Evolutionary conservation across 1,140 invertebrate species (phyloP), one percentile per base, ranked within the genome.

Genomic region (Apis cerana): DNA sequence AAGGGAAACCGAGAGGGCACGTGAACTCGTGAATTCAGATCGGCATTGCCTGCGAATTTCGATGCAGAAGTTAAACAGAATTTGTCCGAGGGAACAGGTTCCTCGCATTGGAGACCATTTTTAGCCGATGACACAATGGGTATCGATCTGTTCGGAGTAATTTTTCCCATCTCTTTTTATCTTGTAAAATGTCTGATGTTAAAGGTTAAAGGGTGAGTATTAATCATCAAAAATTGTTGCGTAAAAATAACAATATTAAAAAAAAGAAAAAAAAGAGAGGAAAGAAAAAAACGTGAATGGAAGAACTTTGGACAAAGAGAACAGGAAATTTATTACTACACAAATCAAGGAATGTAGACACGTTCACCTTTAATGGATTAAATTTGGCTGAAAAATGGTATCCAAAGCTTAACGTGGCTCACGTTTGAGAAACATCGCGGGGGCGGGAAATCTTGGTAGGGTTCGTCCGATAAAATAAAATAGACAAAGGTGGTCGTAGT

Each of bases 401-500:
- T 64, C 23, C n/a, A 27, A 27, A 27, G 21, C 19, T 21, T 33
- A 23, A 64, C 15, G 10, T 9, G 64, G 19, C 48, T 7, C 65
- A n/a, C 8, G 52, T 56, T 19, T 17, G 21, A 48, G 21, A 48
- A 33, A 48, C 10, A 70, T 61, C 56, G 76, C 15, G n/a, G 52
- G 15, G 43, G 58, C 27, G 21, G 56, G 43, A 19, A 58, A 50
- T 58, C 61, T 72, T 78, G 21, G 27, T 7, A 17, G 43, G 23
- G 52, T 72, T 71, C 68, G 68, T 83, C 71, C 56, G 76, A 83
- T 78, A 80, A 83, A 83, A 80, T 80, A 83, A 80, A 80, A n/a
- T 17, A 17, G 68, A 27, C 27, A 19, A n/a, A 27, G 56, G 75
- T 17, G 65, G 59, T n/a, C 56, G 59, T 5, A 43, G 4, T 43